Evolutionary conservation across 2,797 vertebrate genomes (phyloP), one percentile per base, ranked within the genome.

Genomic region (Pogonophryne albipinna): DNA sequence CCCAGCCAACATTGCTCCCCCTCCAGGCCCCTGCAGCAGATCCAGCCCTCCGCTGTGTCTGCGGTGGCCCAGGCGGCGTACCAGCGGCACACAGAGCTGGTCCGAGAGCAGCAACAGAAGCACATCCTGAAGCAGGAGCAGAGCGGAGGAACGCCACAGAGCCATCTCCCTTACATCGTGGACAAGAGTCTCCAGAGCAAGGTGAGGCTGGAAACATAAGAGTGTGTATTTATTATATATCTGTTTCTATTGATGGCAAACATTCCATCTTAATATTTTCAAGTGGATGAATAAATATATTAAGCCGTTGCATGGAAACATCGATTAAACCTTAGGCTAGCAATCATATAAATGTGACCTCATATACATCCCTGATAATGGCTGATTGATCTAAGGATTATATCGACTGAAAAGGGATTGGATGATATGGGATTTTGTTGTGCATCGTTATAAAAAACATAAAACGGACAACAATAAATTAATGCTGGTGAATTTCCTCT

Each of bases 21-120:
- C 0, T 91, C 95, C 44, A 95, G 96, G 59, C 89, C 95, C 12
- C 93, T 96, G 42, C 97, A 96, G 58, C 95, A 95, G 87, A 94
- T 91, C 84, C 95, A 96, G 77, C 89, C 93, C 56, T 92, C 94
- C 12, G 74, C 89, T 3, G 55, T 71, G 4, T 47, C 87, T 1
- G 69, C 87, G 10, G 76, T 88, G 0, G 68, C 94, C 65, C 93
- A 91, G n/a, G 83, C 92, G 0, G 79, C 85, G 47, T 95, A 95
- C 23, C 92, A 94, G 0, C 94, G 87, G 82, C 96, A 96, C 87
- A 66, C 91, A 0, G 95, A 95, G 56, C 79, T 76, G 64, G 76
- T 90, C 56, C 85, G 85, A 61, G 88, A 91, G 60, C 91, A 92
- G 73, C 90, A 88, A 66, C 63, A 86, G 9, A 94, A 95, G 50